phyloP scores from a whole-genome alignment of 2,113 vertebrate genomes.

The Neolamprologus tretocephalus region DNA sequence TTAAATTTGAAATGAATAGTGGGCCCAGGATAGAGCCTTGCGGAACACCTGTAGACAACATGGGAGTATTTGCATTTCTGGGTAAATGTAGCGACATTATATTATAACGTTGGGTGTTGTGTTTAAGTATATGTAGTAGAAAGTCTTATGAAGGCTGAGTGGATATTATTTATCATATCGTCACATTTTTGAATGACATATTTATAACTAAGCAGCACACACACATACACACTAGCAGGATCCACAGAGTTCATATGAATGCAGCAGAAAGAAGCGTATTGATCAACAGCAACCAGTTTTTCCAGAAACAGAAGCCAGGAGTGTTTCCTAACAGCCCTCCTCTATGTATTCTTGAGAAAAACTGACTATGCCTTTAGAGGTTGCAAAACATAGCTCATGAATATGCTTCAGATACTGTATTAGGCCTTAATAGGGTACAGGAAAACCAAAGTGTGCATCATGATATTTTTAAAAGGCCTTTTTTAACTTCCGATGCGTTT shows the following conservation, averaged over 20 bases:
- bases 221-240: background rate
- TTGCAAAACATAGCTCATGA: background rate
- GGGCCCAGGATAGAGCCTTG: background rate
- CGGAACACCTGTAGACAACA: background rate
- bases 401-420: background rate
- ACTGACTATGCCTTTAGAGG: background rate
- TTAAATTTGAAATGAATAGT: background rate
- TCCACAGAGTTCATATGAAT: background rate
- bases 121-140: background rate
- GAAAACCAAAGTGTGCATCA: background rate
- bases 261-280: background rate
- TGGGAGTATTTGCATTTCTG: background rate
- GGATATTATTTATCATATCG: background rate
- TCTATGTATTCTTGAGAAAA: background rate
- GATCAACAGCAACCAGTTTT: slow-evolving; percentile 66
- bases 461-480: background rate
- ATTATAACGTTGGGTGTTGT: background rate
- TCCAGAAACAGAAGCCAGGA: slow-evolving; percentile 57
- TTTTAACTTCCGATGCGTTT: background rate
- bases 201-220: background rate
- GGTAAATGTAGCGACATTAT: fast-evolving
- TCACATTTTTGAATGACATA: background rate
- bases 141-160: background rate
- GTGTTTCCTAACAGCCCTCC: slow-evolving; percentile 23
- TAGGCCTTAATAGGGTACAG: fast-evolving